Evolutionary conservation across 2,888 invertebrate species (phyloP), one percentile per base, ranked within the genome.

Genomic region (Synergus laeviventris): DNA sequence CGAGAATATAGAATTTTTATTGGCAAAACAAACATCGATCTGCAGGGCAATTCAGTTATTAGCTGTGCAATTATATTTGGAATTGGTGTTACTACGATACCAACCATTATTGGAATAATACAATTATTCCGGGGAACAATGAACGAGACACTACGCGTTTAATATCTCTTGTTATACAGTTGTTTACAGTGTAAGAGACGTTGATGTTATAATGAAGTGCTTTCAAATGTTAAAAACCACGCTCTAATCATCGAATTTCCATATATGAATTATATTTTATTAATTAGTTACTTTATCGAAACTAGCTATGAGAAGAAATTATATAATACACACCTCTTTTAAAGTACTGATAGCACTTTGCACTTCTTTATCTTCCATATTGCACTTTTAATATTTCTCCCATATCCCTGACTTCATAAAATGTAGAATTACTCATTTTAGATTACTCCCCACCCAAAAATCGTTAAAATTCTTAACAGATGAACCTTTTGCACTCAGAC

Each of bases 281-380:
- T 39, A 9, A 11, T 39, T 39, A 39, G 39, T 39, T 39, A 0
- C 31, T 31, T 5, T 11, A 24, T 60, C 12, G 1, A 24, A 2
- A 24, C 12, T 1, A 60, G 0, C 7, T 60, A 1, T 14, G 16
- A 31, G 31, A 16, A 60, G 31, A 8, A 16, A 60, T n/a, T 16
- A 0, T n/a, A 49, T 49, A 49, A 16, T 49, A 64, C 70, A 70
- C 36, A 70, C 70, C 70, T 70, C 70, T 70, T 54, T 36, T 31
- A 11, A 31, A 70, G 31, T 36, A 24, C 45, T 49, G 11, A 54
- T 70, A 1, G 24, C 12, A 70, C 31, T 70, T 70, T 31, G n/a
- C 5, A 18, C 64, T 42, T 42, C 42, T 64, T 64, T 42, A 31
- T 11, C 11, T 36, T 54, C 49, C 70, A 70, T 70, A 54, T 49